Percentiles rank a stretch among this genome's conserved stretches.
Conservation (phyloP, 2,113 vertebrate genomes). For the Callionymus lyra region DNA sequence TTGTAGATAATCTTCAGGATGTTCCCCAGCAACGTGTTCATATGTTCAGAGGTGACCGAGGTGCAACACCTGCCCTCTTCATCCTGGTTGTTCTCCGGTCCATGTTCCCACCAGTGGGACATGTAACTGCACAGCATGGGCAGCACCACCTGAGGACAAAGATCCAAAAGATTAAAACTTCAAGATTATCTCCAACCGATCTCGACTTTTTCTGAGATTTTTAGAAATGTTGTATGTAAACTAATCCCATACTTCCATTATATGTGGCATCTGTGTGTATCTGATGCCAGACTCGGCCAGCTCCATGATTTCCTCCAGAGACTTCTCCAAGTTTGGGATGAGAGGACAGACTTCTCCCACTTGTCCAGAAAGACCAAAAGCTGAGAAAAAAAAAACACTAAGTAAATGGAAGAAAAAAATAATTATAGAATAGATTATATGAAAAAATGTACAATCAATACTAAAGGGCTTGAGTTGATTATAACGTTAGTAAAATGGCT, state of each 20-base stretch:
- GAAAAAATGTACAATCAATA: no score
- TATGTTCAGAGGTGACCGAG: slow-evolving; percentile 82
- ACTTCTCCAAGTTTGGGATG: slow-evolving; percentile 82
- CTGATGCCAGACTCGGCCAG: slow-evolving; percentile 86
- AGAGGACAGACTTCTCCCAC: slow-evolving; percentile 80
- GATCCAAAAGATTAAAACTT: background rate
- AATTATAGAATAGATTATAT: background rate
- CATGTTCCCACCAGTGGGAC: slow-evolving; percentile 96
- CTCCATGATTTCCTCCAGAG: slow-evolving; percentile 88
- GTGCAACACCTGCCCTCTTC: slow-evolving; percentile 78
- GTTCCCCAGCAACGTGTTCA: slow-evolving; percentile 90
- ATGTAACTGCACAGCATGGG: slow-evolving; percentile 95
- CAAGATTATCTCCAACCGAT: background rate
- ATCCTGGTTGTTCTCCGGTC: slow-evolving; percentile 75
- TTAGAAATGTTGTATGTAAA: background rate
- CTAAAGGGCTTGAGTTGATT: no score
- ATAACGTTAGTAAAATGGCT: no score
- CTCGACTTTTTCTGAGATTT: background rate
- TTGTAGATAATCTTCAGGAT: slow-evolving; percentile 96
- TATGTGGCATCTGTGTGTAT: slow-evolving; percentile 91
- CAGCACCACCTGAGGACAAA: slow-evolving; percentile 68
- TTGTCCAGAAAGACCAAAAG: slow-evolving; percentile 71
- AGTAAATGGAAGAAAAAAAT: background rate
- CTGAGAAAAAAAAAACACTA: slow-evolving; percentile 35
- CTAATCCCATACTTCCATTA: slow-evolving; percentile 74